Conservation (phyloP, 2,113 vertebrate species). For the Plecturocebus donacophilus region DNA sequence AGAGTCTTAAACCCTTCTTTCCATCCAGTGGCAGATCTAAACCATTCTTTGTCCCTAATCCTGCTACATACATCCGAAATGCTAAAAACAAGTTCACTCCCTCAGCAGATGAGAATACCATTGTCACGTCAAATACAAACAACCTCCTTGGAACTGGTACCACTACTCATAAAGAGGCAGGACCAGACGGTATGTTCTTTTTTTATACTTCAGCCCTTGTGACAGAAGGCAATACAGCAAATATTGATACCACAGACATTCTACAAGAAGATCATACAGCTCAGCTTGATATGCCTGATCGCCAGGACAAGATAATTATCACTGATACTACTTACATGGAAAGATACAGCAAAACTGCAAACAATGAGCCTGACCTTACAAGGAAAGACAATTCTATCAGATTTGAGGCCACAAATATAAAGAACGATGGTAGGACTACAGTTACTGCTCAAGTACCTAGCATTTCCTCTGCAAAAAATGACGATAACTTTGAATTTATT, state of each 20-base stretch:
- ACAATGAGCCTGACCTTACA: background rate
- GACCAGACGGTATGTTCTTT: background rate
- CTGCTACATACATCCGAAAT: background rate
- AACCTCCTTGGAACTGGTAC: background rate
- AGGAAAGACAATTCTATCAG: background rate
- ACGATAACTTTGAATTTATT: background rate
- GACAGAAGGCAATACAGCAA: background rate
- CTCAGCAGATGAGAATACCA: background rate
- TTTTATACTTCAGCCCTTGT: background rate
- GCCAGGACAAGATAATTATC: background rate
- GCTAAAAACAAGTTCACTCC: background rate
- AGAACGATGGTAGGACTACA: background rate
- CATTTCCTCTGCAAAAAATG: conserved; percentile 12
- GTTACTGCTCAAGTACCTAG: background rate
- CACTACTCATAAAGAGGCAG: background rate
- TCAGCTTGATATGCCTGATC: background rate
- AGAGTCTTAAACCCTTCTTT: background rate
- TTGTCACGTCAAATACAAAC: background rate
- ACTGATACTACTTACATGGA: background rate
- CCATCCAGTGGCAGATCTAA: background rate
- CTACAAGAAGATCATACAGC: conserved; percentile 2
- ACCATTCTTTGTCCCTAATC: background rate
- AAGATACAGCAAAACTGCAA: background rate
- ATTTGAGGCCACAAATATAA: background rate
- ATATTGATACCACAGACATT: background rate